phyloP scores from a whole-genome alignment of 2,797 vertebrate genomes.

The Phataginus tetradactyla region DNA sequence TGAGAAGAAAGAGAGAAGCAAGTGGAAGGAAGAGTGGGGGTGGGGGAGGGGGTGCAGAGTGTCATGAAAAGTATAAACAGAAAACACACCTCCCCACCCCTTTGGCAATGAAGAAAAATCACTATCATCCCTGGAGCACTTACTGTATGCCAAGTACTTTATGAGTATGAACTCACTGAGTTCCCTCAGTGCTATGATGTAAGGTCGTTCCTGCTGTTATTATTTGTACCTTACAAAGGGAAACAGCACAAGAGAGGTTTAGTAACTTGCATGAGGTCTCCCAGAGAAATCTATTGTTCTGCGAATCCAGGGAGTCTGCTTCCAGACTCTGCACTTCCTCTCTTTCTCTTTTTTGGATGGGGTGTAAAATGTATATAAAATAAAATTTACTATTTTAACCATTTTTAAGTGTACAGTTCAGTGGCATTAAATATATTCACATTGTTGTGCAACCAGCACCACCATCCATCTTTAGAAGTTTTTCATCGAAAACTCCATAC shows the following conservation, averaged over 20 bases:
- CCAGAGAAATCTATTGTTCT: neutral
- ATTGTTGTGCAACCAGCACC: neutral
- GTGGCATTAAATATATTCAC: neutral
- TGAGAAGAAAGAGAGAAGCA: conserved; percentile 36
- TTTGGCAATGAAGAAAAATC: neutral
- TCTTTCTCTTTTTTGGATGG: neutral
- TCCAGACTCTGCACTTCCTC: neutral
- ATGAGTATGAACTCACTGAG: neutral
- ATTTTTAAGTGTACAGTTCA: neutral
- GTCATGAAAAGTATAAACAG: neutral
- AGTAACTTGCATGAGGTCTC: neutral
- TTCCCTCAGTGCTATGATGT: neutral
- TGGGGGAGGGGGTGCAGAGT: neutral
- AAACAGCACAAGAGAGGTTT: neutral
- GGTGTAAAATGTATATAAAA: neutral
- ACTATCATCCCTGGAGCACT: neutral
- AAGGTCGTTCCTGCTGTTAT: neutral
- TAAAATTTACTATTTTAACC: neutral
- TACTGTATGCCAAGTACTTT: neutral
- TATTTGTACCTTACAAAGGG: neutral
- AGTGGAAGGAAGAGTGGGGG: conserved; percentile 26
- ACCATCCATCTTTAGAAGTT: neutral
- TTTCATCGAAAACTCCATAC: neutral
- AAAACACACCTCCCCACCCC: neutral
- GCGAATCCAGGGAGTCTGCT: neutral